phyloP scores from a whole-genome alignment of 1,140 invertebrate species.

The Nylanderia fulva region DNA sequence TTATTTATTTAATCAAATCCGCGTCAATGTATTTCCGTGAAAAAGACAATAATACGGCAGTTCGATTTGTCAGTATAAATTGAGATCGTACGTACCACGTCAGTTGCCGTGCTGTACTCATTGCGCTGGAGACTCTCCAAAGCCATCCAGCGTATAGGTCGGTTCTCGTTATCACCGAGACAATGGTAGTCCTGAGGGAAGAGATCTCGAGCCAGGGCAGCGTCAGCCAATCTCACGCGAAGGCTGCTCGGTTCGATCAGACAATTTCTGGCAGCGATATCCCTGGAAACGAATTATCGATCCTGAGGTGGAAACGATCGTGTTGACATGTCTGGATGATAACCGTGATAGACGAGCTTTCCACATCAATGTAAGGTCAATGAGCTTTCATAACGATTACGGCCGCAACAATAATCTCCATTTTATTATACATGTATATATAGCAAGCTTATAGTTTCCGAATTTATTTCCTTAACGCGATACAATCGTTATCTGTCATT shows the following conservation, averaged over 20 bases:
- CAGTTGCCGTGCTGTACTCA: conserved; percentile 92
- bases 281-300: conserved; percentile 84
- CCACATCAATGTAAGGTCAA: background rate
- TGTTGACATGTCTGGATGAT: background rate
- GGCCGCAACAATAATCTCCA: background rate
- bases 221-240: conserved; percentile 95
- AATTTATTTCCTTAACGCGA: background rate
- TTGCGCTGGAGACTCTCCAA: conserved; percentile 94
- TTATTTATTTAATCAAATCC: background rate
- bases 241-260: conserved; percentile 90
- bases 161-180: conserved; percentile 96
- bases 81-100: conserved; percentile 92
- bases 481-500: background rate
- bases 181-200: conserved; percentile 98
- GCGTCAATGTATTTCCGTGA: background rate
- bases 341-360: background rate
- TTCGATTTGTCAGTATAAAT: conserved; percentile 36
- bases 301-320: conserved; percentile 20
- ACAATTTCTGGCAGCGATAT: conserved; percentile 96
- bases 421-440: background rate
- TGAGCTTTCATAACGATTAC: background rate
- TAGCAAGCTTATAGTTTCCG: background rate
- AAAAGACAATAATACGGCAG: background rate
- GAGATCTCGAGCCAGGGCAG: conserved; percentile 94
- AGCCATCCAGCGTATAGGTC: conserved; percentile 98